These are phyloP conservation scores for Eupeodes latifasciatus DNA, from an alignment of 2,888 invertebrate genomes.

Conservation along the genomic window DNA sequence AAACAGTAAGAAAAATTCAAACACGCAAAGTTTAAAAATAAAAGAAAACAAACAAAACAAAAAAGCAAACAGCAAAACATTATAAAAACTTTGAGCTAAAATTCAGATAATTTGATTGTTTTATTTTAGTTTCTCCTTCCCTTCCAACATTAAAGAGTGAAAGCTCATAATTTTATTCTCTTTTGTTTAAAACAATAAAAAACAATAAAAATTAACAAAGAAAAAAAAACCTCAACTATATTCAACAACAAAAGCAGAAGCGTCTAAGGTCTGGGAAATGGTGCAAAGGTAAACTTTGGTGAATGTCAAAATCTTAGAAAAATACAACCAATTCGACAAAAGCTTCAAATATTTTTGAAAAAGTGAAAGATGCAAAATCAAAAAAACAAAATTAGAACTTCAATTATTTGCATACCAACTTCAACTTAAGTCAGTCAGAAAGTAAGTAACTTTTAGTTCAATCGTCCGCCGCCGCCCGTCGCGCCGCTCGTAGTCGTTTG, in stretches of 20 bases:
- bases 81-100: slow-evolving; percentile 20
- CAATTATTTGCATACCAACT: slow-evolving; percentile 38
- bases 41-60: slow-evolving; percentile 29
- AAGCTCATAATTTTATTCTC: slow-evolving; percentile 56
- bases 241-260: too few relatives aligned
- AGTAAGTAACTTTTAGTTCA: slow-evolving; percentile 1
- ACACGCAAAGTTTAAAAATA: slow-evolving; percentile 56
- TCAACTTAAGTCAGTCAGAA: neutral
- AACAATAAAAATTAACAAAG: neutral
- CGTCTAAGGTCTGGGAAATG: slow-evolving; percentile 22
- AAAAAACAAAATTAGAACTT: slow-evolving; percentile 47
- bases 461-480: neutral
- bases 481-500: too few relatives aligned
- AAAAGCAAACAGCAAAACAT: neutral
- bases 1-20: slow-evolving; percentile 28
- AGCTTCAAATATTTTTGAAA: neutral
- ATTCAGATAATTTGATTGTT: slow-evolving; percentile 28
- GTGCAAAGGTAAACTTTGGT: slow-evolving; percentile 47
- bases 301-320: neutral
- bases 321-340: too few relatives aligned
- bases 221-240: neutral
- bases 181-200: slow-evolving; percentile 12
- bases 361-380: neutral
- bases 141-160: slow-evolving; percentile 61
- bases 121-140: neutral